Percentiles rank a stretch among this genome's conserved stretches.
Conservation (phyloP, 1,140 invertebrate species). For the Drosophila ambigua region DNA sequence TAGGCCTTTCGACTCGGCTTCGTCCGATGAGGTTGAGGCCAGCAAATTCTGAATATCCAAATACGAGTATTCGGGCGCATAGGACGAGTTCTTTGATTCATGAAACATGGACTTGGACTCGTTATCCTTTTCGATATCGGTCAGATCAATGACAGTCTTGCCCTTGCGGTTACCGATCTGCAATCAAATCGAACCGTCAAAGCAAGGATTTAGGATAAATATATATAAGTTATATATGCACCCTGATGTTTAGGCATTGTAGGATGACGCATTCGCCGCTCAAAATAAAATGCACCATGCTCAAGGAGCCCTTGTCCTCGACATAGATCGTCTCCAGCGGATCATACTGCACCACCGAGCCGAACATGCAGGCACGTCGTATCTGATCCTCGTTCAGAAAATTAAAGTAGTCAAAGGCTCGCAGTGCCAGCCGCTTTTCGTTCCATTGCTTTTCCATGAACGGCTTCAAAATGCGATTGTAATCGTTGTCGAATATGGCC, state of each 20-base stretch:
- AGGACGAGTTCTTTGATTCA: not conserved
- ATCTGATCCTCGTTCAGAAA: slow-evolving; percentile 57
- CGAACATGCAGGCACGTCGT: slow-evolving; percentile 62
- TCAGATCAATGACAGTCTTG: not conserved
- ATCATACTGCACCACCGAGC: slow-evolving; percentile 58
- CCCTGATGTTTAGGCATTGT: slow-evolving; percentile 71
- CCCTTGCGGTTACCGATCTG: not conserved
- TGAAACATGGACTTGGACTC: slow-evolving; percentile 6
- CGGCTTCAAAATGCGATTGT: slow-evolving; percentile 48
- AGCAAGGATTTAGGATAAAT: not conserved
- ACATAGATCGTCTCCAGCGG: slow-evolving; percentile 70
- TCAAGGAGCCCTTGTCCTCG: slow-evolving; percentile 60
- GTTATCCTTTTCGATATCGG: slow-evolving; percentile 7
- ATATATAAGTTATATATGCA: not conserved
- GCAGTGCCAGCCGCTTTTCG: slow-evolving; percentile 63
- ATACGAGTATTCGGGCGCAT: too few species aligned
- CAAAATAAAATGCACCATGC: slow-evolving; percentile 66
- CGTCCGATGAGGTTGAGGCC: slow-evolving; percentile 13
- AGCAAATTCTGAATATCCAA: slow-evolving; percentile 4
- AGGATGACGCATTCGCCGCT: slow-evolving; percentile 79
- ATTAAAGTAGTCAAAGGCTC: slow-evolving; percentile 63
- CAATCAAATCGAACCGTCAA: not conserved
- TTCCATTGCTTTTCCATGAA: slow-evolving; percentile 57
- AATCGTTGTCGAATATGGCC: slow-evolving; percentile 56
- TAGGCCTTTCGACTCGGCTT: not conserved